A percentile compares a stretch with the other conserved stretches of the same genome.
These are phyloP conservation scores for Anticlea derivata DNA, from an alignment of 2,888 invertebrate species.

Conservation along the genomic window DNA sequence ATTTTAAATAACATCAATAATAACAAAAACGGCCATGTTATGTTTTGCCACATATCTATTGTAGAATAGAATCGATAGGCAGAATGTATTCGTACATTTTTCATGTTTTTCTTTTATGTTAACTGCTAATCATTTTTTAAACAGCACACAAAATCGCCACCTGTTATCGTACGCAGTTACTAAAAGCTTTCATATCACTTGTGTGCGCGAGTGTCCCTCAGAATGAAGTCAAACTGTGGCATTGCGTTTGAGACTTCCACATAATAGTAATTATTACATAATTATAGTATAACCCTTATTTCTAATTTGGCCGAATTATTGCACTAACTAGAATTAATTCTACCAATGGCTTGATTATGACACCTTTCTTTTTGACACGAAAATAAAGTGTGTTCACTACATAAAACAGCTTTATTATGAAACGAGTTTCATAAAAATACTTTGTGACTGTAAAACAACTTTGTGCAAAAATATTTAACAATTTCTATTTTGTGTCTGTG, in stretches of 20 bases:
- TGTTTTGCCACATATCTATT: too few species aligned
- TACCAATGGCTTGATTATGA: slow-evolving; percentile 37
- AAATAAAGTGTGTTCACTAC: not conserved
- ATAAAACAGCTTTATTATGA: not conserved
- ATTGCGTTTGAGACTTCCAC: slow-evolving; percentile 30
- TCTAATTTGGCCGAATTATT: slow-evolving; percentile 68
- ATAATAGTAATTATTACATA: too few species aligned
- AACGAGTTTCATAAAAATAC: too few species aligned
- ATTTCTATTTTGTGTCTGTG: not conserved
- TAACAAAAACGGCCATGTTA: not conserved
- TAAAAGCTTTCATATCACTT: slow-evolving; percentile 7
- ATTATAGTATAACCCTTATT: slow-evolving; percentile 29
- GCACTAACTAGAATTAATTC: slow-evolving; percentile 51
- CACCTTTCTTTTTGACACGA: slow-evolving; percentile 24
- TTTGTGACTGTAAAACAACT: not conserved
- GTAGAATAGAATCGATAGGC: too few species aligned
- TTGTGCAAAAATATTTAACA: slow-evolving; percentile 2
- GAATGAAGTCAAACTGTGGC: slow-evolving; percentile 55
- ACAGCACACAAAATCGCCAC: too few species aligned
- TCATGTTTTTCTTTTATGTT: too few species aligned
- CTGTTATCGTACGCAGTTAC: too few species aligned
- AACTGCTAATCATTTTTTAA: too few species aligned
- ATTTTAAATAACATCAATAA: slow-evolving; percentile 22
- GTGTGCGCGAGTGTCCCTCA: slow-evolving; percentile 20
- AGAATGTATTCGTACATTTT: too few species aligned